Evolutionary conservation across 2,888 invertebrate species (phyloP).

Genomic region (Caenorhabditis sp.): DNA sequence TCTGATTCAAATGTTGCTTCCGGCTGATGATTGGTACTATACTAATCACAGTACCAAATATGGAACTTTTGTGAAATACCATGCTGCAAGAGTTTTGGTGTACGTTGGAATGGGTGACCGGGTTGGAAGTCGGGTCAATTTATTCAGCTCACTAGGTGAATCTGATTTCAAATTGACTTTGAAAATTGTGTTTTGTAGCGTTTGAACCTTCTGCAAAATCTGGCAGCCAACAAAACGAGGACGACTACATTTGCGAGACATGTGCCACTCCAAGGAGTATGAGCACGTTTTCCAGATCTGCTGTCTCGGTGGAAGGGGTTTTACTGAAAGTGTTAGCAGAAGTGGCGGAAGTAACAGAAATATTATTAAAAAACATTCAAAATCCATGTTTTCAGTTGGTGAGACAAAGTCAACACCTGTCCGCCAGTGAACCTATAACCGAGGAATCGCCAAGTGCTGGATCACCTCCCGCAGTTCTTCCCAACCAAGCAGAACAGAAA

Average conservation of each 20-base stretch:
- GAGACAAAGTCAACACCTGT: conserved; percentile 72
- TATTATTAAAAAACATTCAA: conserved; percentile 26
- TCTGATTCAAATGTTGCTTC: conserved; percentile 86
- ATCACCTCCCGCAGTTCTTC: conserved; percentile 67
- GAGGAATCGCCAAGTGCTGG: conserved; percentile 77
- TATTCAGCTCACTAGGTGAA: conserved; percentile 84
- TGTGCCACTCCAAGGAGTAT: conserved; percentile 77
- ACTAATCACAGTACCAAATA: conserved; percentile 87
- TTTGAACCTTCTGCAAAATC: conserved; percentile 57
- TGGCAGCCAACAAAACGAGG: conserved; percentile 76
- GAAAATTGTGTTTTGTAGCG: conserved; percentile 26
- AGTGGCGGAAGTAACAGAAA: conserved; percentile 63
- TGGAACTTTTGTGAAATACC: conserved; percentile 87
- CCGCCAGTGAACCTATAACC: conserved; percentile 78
- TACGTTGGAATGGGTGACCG: conserved; percentile 87
- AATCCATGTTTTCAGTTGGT: conserved; percentile 63
- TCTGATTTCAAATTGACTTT: too few species aligned
- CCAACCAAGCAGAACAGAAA: conserved; percentile 51
- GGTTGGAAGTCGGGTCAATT: conserved; percentile 86
- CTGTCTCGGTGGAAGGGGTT: conserved; percentile 79
- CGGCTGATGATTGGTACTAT: conserved; percentile 88
- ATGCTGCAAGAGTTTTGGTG: conserved; percentile 87
- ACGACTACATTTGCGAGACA: conserved; percentile 82
- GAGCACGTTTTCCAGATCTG: conserved; percentile 77
- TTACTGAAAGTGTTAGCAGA: conserved; percentile 69